These are phyloP conservation scores for Capra hircus DNA, from an alignment of 2,113 vertebrate species.

Conservation along the genomic window DNA sequence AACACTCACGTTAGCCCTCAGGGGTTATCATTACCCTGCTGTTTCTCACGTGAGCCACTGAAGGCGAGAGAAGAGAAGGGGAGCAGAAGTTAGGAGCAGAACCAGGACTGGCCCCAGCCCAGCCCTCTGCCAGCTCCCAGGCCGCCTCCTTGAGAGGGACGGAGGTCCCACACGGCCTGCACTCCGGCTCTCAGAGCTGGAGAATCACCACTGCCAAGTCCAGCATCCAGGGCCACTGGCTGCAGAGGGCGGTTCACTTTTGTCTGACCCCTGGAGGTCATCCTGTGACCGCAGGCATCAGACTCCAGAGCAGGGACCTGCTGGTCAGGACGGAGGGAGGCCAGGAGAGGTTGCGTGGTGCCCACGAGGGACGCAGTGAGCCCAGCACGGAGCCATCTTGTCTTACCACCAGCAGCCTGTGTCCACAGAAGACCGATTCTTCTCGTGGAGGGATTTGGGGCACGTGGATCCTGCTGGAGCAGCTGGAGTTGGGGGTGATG, in stretches of 20 bases:
- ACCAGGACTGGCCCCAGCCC: background rate
- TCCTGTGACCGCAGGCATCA: background rate
- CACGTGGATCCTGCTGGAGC: accelerated
- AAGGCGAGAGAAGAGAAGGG: background rate
- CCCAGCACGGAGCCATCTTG: background rate
- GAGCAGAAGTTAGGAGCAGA: too few relatives aligned
- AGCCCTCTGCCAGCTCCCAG: background rate
- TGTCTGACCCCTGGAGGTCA: background rate
- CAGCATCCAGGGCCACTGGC: accelerated
- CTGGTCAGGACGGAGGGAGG: too few relatives aligned
- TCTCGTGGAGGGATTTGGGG: background rate
- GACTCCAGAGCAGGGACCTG: background rate
- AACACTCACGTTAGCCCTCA: too few relatives aligned
- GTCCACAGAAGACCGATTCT: background rate
- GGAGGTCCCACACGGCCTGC: accelerated
- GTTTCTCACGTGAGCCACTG: background rate
- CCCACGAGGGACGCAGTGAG: background rate
- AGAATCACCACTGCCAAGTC: background rate
- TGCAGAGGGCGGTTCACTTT: background rate
- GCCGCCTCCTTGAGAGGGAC: accelerated
- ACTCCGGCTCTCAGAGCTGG: background rate
- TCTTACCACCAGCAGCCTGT: background rate
- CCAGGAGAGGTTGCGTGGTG: accelerated
- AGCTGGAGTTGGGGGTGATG: too few relatives aligned
- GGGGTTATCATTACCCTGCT: accelerated